Evolutionary conservation across 2,113 vertebrate species (phyloP), one percentile per base, ranked within the genome.

Genomic region (Paradoxurus hermaphroditus): DNA sequence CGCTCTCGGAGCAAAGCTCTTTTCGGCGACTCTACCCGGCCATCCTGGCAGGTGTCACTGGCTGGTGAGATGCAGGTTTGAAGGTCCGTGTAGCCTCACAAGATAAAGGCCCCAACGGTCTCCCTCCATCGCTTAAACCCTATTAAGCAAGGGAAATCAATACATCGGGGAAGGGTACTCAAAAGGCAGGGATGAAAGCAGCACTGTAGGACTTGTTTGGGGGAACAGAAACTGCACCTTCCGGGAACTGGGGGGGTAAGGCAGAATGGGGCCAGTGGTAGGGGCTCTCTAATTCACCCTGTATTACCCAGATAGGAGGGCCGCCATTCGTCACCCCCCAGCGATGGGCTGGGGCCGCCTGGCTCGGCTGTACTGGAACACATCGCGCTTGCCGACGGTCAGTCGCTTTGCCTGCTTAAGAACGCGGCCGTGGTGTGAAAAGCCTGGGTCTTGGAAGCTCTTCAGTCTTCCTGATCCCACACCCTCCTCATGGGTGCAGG

Each of bases 401-500:
- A 14, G 39, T 7, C 41, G 29, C 23, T 86, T 25, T 27, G 29
- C 18, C 25, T 41, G 72, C 36, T 56, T 31, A 10, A 10, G 51
- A 53, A 25, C 25, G n/a, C 1, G 46, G 14, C 39, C 16, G 34
- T 1, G 49, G 6, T n/a, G n/a, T 10, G 75, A 29, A 41, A 23
- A 41, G 27, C 27, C 15, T 31, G 27, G 34, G 36, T n/a, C 15
- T 68, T 6, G 67, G 67, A 19, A 36, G 31, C 27, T 46, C 1
- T 16, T 53, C n/a, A 19, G 1, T 27, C 34, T 39, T 31, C 16
- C 25, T 12, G 15, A 1, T 7, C 65, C 16, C 12, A 4, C 1
- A 1, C n/a, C 46, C 31, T 44, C 21, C 0, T 21, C n/a, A 15
- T 1, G 15, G 36, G 34, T 3, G 5, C 25, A 7, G 39, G 5